A percentile compares a stretch with the other conserved stretches of the same genome.
These are phyloP conservation scores for Xiphydria camelus DNA, from an alignment of 2,888 invertebrate species.

Conservation along the genomic window DNA sequence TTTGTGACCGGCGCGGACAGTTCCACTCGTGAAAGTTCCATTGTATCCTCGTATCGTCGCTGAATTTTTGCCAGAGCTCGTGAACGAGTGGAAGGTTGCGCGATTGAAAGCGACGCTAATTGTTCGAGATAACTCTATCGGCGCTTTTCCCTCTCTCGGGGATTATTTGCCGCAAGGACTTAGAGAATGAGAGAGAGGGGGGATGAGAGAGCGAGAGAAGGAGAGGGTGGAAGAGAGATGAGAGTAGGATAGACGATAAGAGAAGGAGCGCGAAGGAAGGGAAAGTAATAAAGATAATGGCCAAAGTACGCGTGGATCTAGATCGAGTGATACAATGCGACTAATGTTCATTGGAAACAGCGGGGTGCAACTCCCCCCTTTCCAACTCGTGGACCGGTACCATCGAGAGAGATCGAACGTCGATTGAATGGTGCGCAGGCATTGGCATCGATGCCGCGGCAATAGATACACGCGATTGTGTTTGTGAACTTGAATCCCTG, in stretches of 20 bases:
- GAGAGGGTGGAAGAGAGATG: neutral
- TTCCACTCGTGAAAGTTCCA: no score
- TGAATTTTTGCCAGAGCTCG: no score
- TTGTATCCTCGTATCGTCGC: no score
- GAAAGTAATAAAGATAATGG: neutral
- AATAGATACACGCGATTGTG: constrained; percentile 31
- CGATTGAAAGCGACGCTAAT: no score
- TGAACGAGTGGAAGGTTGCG: no score
- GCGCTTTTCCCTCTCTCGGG: no score
- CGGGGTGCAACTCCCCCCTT: constrained; percentile 14
- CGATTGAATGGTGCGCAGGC: constrained; percentile 38
- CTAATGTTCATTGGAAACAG: constrained; percentile 30
- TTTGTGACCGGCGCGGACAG: no score
- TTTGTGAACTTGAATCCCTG: constrained; percentile 44
- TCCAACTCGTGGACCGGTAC: constrained; percentile 14
- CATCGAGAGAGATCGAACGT: constrained; percentile 42
- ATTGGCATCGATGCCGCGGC: constrained; percentile 12
- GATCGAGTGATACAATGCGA: constrained; percentile 32
- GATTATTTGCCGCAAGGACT: no score
- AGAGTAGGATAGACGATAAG: neutral
- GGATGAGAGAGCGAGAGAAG: neutral
- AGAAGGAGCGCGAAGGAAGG: neutral
- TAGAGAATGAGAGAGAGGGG: neutral
- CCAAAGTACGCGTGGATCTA: constrained; percentile 3
- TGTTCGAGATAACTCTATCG: no score